phyloP scores from a whole-genome alignment of 2,888 invertebrate genomes.

The Folsomia candida region DNA sequence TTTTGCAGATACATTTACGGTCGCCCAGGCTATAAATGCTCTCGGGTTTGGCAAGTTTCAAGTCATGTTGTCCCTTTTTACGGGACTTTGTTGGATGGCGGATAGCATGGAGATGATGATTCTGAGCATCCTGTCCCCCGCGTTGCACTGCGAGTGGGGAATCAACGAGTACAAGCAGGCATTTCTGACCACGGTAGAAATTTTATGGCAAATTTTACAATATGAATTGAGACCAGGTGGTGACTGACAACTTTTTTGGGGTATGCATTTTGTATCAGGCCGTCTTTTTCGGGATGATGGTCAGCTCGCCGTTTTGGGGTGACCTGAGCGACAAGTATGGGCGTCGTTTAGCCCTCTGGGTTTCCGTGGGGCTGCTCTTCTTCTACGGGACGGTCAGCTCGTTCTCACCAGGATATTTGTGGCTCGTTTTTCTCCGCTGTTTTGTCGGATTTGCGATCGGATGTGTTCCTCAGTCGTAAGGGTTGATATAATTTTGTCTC shows the following conservation, averaged over 20 bases:
- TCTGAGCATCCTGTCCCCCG: constrained; percentile 86
- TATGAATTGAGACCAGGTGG: neutral
- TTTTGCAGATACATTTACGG: constrained; percentile 75
- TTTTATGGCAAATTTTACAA: constrained; percentile 9
- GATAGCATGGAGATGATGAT: constrained; percentile 99
- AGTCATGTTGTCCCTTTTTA: constrained; percentile 79
- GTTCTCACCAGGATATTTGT: constrained; percentile 84
- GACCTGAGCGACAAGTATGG: constrained; percentile 91
- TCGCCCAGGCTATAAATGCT: constrained; percentile 81
- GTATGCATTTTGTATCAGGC: too few relatives aligned
- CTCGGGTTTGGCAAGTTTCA: constrained; percentile 87
- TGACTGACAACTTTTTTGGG: too few relatives aligned
- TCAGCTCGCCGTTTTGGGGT: constrained; percentile 94
- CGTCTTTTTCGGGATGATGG: constrained; percentile 95
- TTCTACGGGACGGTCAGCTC: constrained; percentile 88
- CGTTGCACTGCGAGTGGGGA: constrained; percentile 91
- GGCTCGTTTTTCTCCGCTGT: constrained; percentile 85
- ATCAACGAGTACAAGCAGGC: constrained; percentile 86
- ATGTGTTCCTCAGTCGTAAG: constrained; percentile 95
- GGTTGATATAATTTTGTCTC: constrained; percentile 55
- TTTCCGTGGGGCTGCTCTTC: constrained; percentile 85
- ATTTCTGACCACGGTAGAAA: constrained; percentile 76
- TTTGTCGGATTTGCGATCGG: constrained; percentile 94
- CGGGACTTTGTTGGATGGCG: constrained; percentile 91
- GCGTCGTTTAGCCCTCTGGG: constrained; percentile 71